Evolutionary conservation across 2,888 invertebrate species (phyloP), one percentile per base, ranked within the genome.

Genomic region (Operophtera brumata): DNA sequence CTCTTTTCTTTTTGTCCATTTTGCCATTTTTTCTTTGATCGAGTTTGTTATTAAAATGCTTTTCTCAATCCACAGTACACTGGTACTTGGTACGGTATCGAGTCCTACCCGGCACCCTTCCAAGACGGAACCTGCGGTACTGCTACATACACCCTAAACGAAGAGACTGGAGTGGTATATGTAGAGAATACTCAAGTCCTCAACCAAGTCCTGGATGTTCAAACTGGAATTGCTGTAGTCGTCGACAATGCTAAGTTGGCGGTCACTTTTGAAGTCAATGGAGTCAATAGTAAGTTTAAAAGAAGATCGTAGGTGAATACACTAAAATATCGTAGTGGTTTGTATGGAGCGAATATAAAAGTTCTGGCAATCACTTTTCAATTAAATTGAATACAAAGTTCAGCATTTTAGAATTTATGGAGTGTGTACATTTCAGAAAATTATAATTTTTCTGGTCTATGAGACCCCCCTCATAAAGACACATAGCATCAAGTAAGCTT

Each of bases 151-250:
- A 65, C 66, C 1, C 59, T 73, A 0, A 71, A 72, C n/a, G 45
- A 51, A 1, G 62, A 56, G 6, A 51, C 61, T 25, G 54, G 54
- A 30, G 44, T 48, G 4, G 76, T 87, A 0, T 56, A 62, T 1
- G 82, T 87, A 0, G 66, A 67, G 55, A 88, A 86, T 61, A 83
- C 82, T 0, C 80, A 86, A 69, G 82, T 89, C 0, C 61, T 81
- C 2, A 64, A 73, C 7, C 80, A 78, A 48, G 69, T 71, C 3
- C 62, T 82, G 6, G 77, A 82, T 50, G 73, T 69, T 0, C 78
- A 79, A 25, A 74, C 63, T 1, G 86, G 82, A 10, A 59, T 66
- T 6, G 90, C 86, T 10, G 70, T 70, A 0, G 56, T 73, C 0
- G 68, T 75, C 0, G 59, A 69, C 0, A 75, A 75, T 0, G 88